Evolutionary conservation across 2,113 vertebrate genomes (phyloP).

Genomic region (Erpornis zantholeuca): DNA sequence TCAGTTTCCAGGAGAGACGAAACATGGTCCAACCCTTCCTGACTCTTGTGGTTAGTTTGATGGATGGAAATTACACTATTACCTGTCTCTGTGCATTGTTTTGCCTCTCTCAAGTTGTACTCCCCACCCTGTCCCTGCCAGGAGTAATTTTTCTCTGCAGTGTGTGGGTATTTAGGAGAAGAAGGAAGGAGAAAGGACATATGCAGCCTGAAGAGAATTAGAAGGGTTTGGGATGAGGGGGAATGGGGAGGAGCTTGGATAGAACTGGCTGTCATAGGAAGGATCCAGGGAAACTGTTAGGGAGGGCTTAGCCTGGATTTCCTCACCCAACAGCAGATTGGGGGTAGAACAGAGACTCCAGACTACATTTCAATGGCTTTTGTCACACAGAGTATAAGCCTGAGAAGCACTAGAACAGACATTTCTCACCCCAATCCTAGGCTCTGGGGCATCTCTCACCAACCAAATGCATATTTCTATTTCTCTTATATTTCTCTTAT

Average conservation of each 20-base stretch:
- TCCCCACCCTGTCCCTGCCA: fast-evolving
- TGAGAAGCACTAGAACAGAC: neutral
- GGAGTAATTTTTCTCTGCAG: neutral
- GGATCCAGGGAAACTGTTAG: neutral
- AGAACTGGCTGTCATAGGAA: neutral
- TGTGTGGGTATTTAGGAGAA: neutral
- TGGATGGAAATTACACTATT: neutral
- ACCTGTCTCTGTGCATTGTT: neutral
- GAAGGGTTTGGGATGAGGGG: neutral
- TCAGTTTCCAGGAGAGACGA: neutral
- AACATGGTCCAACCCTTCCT: neutral
- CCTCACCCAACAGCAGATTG: neutral
- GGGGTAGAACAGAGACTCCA: neutral
- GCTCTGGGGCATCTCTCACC: neutral
- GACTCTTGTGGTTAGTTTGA: neutral
- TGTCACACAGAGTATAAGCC: neutral
- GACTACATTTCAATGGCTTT: neutral
- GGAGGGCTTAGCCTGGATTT: neutral
- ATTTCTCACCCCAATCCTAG: neutral
- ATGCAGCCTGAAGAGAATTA: neutral
- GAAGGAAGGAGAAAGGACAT: neutral
- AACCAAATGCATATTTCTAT: neutral
- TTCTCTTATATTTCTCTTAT: neutral
- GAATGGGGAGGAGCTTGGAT: neutral
- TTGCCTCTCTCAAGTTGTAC: neutral